Percentiles rank a stretch among this genome's conserved stretches.
phyloP scores from a whole-genome alignment of 2,888 invertebrate genomes.

The Heterodera filipjevi region DNA sequence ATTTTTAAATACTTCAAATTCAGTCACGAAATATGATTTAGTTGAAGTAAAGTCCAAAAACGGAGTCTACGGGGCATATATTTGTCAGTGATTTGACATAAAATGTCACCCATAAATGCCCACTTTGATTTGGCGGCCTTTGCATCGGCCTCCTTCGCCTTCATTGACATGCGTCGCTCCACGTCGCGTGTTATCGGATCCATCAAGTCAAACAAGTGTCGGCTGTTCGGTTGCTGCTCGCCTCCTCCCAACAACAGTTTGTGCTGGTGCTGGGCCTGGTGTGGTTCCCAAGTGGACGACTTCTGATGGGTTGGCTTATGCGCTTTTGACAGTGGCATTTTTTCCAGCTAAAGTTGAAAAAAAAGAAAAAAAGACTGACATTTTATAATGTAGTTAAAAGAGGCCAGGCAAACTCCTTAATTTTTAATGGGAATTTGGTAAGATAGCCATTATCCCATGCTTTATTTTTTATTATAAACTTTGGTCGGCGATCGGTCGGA shows the following conservation, averaged over 20 bases:
- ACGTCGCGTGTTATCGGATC: slow-evolving; percentile 63
- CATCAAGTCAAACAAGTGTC: slow-evolving; percentile 35
- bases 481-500: slow-evolving; percentile 23
- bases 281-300: slow-evolving; percentile 21
- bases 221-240: background rate
- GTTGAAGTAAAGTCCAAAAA: too few species aligned
- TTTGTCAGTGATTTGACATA: too few species aligned
- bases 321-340: background rate
- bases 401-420: too few species aligned
- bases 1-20: too few species aligned
- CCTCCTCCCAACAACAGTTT: slow-evolving; percentile 36
- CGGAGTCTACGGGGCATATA: too few species aligned
- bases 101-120: background rate
- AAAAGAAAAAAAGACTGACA: background rate
- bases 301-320: slow-evolving; percentile 15
- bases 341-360: slow-evolving; percentile 8
- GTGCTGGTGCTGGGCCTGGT: slow-evolving; percentile 11
- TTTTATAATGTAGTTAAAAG: background rate
- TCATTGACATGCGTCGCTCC: slow-evolving; percentile 60
- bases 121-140: background rate
- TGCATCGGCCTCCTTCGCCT: slow-evolving; percentile 18
- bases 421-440: too few species aligned
- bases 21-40: too few species aligned
- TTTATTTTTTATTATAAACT: too few species aligned
- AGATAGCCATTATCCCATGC: too few species aligned